Percentiles rank a stretch among this genome's conserved stretches.
phyloP scores from a whole-genome alignment of 2,888 invertebrate genomes.

The Leucophenga montana region DNA sequence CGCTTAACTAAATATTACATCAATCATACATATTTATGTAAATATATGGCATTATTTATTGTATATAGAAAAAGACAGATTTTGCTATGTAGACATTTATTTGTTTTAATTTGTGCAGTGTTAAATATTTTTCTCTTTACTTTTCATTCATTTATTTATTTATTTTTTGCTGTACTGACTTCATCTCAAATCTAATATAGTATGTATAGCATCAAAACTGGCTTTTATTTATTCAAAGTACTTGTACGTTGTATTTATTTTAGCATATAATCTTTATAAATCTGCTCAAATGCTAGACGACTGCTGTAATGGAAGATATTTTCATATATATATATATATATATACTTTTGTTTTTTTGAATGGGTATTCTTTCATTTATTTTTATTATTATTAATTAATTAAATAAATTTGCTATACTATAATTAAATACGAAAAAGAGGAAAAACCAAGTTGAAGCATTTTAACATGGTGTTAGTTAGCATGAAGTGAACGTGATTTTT shows the following conservation, averaged over 20 bases:
- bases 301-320: constrained; percentile 68
- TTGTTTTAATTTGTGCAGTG: not conserved
- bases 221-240: too few species aligned
- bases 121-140: not conserved
- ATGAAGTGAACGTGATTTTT: constrained; percentile 24
- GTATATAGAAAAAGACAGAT: constrained; percentile 17
- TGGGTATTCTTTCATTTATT: constrained; percentile 24
- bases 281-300: constrained; percentile 65
- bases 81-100: not conserved
- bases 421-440: not conserved
- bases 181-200: not conserved
- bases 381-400: constrained; percentile 23
- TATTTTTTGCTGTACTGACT: not conserved
- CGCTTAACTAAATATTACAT: constrained; percentile 48
- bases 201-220: too few species aligned
- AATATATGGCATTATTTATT: constrained; percentile 20
- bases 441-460: not conserved
- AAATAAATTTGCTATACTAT: constrained; percentile 31
- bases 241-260: constrained; percentile 2
- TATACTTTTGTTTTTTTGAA: constrained; percentile 24
- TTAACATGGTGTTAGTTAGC: not conserved
- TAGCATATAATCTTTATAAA: constrained; percentile 68
- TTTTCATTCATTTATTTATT: too few species aligned
- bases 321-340: constrained; percentile 39
- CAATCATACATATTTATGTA: not conserved